phyloP scores from a whole-genome alignment of 2,888 invertebrate species.

The Mactromeris polynyma region DNA sequence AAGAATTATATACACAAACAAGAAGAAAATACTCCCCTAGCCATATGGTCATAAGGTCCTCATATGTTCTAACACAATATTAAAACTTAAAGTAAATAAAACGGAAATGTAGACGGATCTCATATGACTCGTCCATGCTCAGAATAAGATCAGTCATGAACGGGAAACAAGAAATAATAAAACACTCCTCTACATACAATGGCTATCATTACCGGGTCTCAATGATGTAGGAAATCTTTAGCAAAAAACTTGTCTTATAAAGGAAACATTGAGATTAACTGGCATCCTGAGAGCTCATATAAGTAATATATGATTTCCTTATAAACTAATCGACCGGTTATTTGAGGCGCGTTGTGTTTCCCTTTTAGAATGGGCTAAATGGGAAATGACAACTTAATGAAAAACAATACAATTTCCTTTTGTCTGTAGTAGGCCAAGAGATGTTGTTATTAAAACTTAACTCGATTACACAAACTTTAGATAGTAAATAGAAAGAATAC shows the following conservation, averaged over 20 bases:
- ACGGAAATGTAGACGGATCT: neutral
- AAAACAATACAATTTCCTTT: constrained; percentile 62
- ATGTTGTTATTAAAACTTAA: neutral
- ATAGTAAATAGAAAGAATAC: neutral
- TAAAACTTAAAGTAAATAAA: neutral
- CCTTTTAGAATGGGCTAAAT: constrained; percentile 24
- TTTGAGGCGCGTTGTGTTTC: constrained; percentile 22
- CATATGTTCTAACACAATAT: too few species aligned
- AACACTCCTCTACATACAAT: neutral
- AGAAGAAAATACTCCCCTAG: too few species aligned
- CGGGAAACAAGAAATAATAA: neutral
- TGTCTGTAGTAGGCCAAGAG: constrained; percentile 1
- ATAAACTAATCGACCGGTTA: constrained; percentile 43
- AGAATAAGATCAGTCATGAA: neutral
- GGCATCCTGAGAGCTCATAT: constrained; percentile 29
- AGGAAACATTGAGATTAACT: constrained; percentile 35
- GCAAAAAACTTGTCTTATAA: constrained; percentile 15
- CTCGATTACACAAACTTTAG: neutral
- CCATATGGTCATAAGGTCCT: too few species aligned
- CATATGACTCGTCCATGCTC: neutral
- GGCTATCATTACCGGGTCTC: constrained; percentile 10
- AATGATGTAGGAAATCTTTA: constrained; percentile 42
- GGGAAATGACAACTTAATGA: constrained; percentile 64
- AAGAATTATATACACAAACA: too few species aligned
- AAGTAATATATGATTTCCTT: constrained; percentile 45